Evolutionary conservation across 2,888 invertebrate species (phyloP), one percentile per base, ranked within the genome.

Genomic region (Operophtera brumata): DNA sequence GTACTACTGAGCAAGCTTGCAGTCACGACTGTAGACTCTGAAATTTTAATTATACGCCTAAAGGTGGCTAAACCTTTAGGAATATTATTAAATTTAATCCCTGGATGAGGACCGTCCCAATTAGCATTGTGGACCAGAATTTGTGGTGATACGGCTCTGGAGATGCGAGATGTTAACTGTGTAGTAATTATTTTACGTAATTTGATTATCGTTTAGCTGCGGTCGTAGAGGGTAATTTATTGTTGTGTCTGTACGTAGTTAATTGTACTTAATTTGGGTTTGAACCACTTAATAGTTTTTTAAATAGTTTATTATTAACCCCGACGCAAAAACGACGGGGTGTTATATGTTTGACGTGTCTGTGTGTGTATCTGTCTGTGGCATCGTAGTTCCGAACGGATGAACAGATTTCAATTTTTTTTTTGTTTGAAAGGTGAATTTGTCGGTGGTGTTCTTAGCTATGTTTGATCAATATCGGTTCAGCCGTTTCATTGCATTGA

Each of bases 31-130:
- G 34, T 25, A 52, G 41, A 10, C n/a, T 11, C n/a, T 34, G 34
- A 5, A 34, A 34, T 6, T 30, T 34, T n/a, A n/a, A 11, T 20
- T 20, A 20, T 20, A 11, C 3, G 34, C 10, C 10, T 9, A 30
- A 30, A n/a, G 10, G 6, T 34, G 34, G n/a, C 45, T 28, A 57
- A n/a, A 62, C 58, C 65, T 58, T 62, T 62, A 65, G 56, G 54
- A 47, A 58, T 69, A 65, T 67, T 70, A 74, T 70, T 73, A 70
- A 70, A 71, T 70, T 70, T 67, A 73, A 75, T 72, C 67, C 67
- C 67, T 66, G 67, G 55, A 65, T 65, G 66, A 66, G 61, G 66
- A 64, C 50, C 58, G 51, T 47, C 58, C 58, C 61, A 60, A 65
- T 65, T 63, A 65, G 57, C 62, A 62, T 62, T 61, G 57, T 57